Conservation (phyloP, 2,888 invertebrate species). For the Oscheius sp. region DNA sequence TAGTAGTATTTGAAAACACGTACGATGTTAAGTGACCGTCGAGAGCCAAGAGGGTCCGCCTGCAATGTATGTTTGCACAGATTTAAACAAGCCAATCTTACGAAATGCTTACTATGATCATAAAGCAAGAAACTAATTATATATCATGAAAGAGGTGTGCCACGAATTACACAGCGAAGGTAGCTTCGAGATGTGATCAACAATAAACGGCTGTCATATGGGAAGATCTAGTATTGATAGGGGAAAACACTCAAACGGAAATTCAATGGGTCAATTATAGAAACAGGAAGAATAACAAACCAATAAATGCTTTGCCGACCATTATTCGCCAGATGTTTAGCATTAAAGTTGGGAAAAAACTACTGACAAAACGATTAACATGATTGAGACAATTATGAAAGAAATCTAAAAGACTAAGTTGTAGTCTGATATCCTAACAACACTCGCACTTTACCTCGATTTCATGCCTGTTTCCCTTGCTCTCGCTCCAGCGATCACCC, state of each 20-base stretch:
- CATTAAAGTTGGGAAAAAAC: too few relatives aligned
- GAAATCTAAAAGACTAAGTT: neutral
- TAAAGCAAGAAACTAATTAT: neutral
- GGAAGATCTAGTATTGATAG: too few relatives aligned
- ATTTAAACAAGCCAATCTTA: constrained; percentile 26
- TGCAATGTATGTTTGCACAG: constrained; percentile 19
- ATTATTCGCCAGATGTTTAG: constrained; percentile 14
- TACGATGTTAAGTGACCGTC: constrained; percentile 18
- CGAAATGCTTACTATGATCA: neutral
- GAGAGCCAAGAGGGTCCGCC: constrained; percentile 19
- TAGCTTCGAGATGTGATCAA: constrained; percentile 11
- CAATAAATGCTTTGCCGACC: constrained; percentile 4
- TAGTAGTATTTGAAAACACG: too few relatives aligned
- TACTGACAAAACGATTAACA: too few relatives aligned
- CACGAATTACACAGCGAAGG: constrained; percentile 19
- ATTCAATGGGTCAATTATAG: too few relatives aligned
- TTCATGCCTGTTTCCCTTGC: constrained; percentile 31
- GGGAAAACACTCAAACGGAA: too few relatives aligned
- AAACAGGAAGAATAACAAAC: neutral
- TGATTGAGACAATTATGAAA: too few relatives aligned
- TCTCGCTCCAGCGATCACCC: constrained; percentile 30
- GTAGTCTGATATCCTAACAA: neutral
- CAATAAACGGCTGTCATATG: constrained; percentile 25
- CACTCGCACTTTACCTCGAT: constrained; percentile 17
- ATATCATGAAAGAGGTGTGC: constrained; percentile 20